Evolutionary conservation across 2,888 invertebrate species (phyloP).

Genomic region (Drosophila sordidapex): DNA sequence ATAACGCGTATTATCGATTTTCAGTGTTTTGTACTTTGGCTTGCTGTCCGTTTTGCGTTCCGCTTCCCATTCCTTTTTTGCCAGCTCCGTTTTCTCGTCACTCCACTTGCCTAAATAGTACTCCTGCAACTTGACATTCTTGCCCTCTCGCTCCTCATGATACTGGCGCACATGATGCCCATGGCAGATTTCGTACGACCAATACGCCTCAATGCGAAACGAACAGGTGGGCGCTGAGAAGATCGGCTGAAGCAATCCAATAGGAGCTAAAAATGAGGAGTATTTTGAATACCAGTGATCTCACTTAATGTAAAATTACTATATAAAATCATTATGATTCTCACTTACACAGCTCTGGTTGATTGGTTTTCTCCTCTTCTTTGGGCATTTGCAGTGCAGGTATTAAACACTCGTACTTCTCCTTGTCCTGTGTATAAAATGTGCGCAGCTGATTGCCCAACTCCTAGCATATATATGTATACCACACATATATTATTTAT

Average conservation of each 20-base stretch:
- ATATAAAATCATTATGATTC: not conserved
- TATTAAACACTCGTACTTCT: slow-evolving; percentile 92
- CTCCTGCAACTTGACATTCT: slow-evolving; percentile 92
- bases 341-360: slow-evolving; percentile 76
- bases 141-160: slow-evolving; percentile 97
- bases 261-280: slow-evolving; percentile 86
- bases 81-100: slow-evolving; percentile 87
- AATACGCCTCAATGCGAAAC: slow-evolving; percentile 94
- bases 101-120: slow-evolving; percentile 93
- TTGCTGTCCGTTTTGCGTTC: slow-evolving; percentile 86
- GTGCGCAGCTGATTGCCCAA: slow-evolving; percentile 68
- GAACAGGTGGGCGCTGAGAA: slow-evolving; percentile 93
- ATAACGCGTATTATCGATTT: slow-evolving; percentile 94
- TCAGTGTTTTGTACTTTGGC: slow-evolving; percentile 87
- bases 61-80: slow-evolving; percentile 86
- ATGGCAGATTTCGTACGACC: slow-evolving; percentile 99
- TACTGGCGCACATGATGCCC: slow-evolving; percentile 96
- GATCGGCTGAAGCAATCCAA: slow-evolving; percentile 91
- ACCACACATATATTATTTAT: not conserved
- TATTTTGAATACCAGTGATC: not conserved
- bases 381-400: slow-evolving; percentile 87
- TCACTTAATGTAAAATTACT: not conserved
- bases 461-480: slow-evolving; percentile 51
- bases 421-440: slow-evolving; percentile 89
- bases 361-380: slow-evolving; percentile 81